Conservation (phyloP, 2,113 vertebrate species). For the Neofelis nebulosa region DNA sequence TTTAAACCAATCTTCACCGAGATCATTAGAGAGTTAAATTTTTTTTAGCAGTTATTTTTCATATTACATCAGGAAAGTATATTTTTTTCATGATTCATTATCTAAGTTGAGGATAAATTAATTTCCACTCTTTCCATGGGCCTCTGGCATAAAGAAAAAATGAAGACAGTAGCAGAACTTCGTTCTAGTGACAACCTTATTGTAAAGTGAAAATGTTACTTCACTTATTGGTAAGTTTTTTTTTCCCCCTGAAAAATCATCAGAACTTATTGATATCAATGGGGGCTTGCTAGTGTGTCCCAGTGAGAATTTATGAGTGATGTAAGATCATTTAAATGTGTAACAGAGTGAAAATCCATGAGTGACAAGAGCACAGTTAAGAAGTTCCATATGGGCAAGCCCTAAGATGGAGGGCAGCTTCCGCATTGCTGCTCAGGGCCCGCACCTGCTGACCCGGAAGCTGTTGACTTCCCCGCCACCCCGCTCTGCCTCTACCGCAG, state of each 20-base stretch:
- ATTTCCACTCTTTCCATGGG: not conserved
- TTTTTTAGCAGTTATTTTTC: not conserved
- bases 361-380: not conserved
- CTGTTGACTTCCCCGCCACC: too few species aligned
- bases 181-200: not conserved
- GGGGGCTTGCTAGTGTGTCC: not conserved
- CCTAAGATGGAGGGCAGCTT: conserved; percentile 51
- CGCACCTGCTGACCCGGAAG: too few species aligned
- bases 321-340: conserved; percentile 21
- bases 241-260: not conserved
- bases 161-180: not conserved
- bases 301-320: conserved; percentile 39
- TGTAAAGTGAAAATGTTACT: not conserved
- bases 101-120: not conserved
- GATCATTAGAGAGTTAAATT: not conserved
- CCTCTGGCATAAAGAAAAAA: not conserved
- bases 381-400: not conserved
- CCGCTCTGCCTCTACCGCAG: too few species aligned
- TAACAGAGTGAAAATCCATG: conserved; percentile 38
- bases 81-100: conserved; percentile 29
- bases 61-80: not conserved
- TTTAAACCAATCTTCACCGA: not conserved
- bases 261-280: not conserved
- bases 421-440: too few species aligned
- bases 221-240: not conserved